These are phyloP conservation scores for Lanistes nyassanus DNA, from an alignment of 1,140 invertebrate species.

Conservation along the genomic window DNA sequence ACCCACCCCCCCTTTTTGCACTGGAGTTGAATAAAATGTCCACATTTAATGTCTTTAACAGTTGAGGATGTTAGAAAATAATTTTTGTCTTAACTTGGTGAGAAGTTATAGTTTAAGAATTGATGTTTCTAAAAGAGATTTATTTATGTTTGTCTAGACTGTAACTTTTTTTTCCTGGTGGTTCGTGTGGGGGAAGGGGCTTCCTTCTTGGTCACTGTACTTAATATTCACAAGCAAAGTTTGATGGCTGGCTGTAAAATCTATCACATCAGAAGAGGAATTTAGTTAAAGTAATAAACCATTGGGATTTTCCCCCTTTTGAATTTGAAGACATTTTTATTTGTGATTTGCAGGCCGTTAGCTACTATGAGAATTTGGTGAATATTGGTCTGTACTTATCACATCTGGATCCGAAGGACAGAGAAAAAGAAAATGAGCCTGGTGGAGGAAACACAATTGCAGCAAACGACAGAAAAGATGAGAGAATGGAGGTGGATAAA, in stretches of 20 bases:
- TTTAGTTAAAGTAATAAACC: neutral
- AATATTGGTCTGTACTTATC: constrained; percentile 75
- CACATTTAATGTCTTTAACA: too few relatives aligned
- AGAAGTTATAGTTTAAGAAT: too few relatives aligned
- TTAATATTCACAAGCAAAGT: too few relatives aligned
- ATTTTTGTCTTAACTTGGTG: too few relatives aligned
- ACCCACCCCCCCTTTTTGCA: too few relatives aligned
- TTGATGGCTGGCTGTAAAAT: neutral
- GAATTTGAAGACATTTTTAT: constrained; percentile 24
- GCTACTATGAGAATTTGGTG: constrained; percentile 79
- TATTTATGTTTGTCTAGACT: too few relatives aligned
- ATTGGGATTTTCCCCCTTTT: neutral
- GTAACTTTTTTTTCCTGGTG: too few relatives aligned
- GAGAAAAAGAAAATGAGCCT: constrained; percentile 17
- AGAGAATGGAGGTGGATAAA: neutral
- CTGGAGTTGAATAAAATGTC: too few relatives aligned
- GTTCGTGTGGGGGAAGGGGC: too few relatives aligned
- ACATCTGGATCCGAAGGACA: constrained; percentile 49
- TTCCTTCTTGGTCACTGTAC: too few relatives aligned
- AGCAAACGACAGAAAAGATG: neutral
- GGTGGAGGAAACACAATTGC: neutral
- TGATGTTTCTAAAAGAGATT: too few relatives aligned
- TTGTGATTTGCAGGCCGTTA: constrained; percentile 81
- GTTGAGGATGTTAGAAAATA: too few relatives aligned
- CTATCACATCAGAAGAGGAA: neutral